Conservation (phyloP, 2,113 vertebrate species). For the Rhodinocichla rosea region DNA sequence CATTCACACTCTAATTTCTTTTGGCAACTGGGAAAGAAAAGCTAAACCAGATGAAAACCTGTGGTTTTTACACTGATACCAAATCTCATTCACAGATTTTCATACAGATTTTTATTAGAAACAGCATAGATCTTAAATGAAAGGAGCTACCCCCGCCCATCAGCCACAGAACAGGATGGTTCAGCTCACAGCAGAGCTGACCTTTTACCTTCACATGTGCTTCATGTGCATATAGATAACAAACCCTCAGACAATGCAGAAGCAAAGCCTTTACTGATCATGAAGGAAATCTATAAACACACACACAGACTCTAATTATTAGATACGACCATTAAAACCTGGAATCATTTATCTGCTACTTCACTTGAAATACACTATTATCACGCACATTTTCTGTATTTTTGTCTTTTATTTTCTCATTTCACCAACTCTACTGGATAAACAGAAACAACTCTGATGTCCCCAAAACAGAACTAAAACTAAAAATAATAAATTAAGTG, state of each 20-base stretch:
- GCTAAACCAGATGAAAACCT: slow-evolving; percentile 1
- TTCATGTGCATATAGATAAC: background rate
- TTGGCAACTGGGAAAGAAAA: background rate
- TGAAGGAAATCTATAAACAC: background rate
- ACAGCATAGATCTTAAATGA: background rate
- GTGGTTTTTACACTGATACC: background rate
- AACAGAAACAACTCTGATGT: background rate
- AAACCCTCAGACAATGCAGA: background rate
- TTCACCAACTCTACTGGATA: background rate
- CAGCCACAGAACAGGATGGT: background rate
- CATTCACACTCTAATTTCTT: background rate
- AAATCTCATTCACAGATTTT: slow-evolving; percentile 38
- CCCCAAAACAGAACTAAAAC: slow-evolving; percentile 1
- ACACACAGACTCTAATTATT: background rate
- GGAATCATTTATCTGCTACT: background rate
- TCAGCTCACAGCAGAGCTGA: background rate
- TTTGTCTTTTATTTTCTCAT: background rate
- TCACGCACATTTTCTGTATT: background rate
- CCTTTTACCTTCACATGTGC: background rate
- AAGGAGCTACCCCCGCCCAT: background rate
- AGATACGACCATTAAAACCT: background rate
- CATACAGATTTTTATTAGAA: background rate
- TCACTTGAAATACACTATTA: background rate
- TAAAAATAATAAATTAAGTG: background rate
- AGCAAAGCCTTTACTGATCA: background rate